Conservation (phyloP, 2,888 invertebrate species). For the Danaus chrysippus region DNA sequence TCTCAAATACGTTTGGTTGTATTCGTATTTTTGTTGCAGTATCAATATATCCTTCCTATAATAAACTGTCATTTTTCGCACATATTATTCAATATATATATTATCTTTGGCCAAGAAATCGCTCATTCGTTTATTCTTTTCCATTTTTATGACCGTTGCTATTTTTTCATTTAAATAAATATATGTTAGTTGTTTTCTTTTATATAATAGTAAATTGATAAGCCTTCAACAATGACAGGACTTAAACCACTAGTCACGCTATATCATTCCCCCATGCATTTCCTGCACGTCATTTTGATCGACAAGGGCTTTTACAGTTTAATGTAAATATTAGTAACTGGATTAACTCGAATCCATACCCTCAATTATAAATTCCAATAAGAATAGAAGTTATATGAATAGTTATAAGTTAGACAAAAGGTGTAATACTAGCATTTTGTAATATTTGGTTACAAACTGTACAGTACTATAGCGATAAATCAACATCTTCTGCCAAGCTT, state of each 20-base stretch:
- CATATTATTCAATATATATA: too few species aligned
- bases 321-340: conserved; percentile 27
- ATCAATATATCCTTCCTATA: neutral
- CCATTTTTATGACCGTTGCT: neutral
- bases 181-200: neutral
- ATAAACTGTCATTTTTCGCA: too few species aligned
- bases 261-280: conserved; percentile 21
- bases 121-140: neutral
- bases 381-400: conserved; percentile 20
- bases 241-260: conserved; percentile 22
- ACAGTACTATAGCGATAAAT: neutral
- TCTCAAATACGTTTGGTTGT: conserved; percentile 17
- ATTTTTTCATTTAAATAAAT: neutral
- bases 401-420: too few species aligned
- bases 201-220: neutral
- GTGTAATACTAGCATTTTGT: too few species aligned
- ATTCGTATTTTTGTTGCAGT: conserved; percentile 8
- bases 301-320: conserved; percentile 37
- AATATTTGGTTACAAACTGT: conserved; percentile 10
- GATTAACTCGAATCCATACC: conserved; percentile 37
- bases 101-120: too few species aligned
- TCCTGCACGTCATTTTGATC: conserved; percentile 37
- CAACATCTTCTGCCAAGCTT: neutral
- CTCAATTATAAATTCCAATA: conserved; percentile 38
- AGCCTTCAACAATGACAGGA: neutral